Conservation (phyloP, 1,140 invertebrate genomes). For the Vanessa tameamea region DNA sequence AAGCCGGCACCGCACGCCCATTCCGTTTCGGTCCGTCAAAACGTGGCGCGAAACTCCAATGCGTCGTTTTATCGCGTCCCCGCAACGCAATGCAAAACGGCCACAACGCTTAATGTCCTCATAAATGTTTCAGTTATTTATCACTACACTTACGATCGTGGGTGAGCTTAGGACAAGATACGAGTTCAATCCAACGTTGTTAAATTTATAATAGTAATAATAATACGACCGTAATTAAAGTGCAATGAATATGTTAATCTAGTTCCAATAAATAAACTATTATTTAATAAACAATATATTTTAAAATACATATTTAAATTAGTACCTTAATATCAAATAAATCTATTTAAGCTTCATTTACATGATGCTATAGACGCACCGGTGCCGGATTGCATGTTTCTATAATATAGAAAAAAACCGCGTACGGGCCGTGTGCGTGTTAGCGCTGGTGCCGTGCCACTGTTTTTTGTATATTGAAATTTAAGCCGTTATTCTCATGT, state of each 20-base stretch:
- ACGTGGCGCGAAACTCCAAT: conserved; percentile 51
- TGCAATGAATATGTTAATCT: neutral
- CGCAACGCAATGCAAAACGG: conserved; percentile 51
- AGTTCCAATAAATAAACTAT: neutral
- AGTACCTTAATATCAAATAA: neutral
- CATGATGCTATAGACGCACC: too few species aligned
- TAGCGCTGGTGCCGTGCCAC: too few species aligned
- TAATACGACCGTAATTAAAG: conserved; percentile 28
- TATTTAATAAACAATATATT: too few species aligned
- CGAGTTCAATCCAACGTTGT: conserved; percentile 22
- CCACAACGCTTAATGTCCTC: conserved; percentile 56
- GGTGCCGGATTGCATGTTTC: too few species aligned
- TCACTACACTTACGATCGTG: conserved; percentile 42
- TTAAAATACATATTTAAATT: neutral
- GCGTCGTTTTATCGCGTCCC: conserved; percentile 55
- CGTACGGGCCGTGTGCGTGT: too few species aligned
- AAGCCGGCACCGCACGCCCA: conserved; percentile 40
- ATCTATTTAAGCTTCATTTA: too few species aligned
- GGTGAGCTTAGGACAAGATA: conserved; percentile 37
- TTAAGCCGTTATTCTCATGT: too few species aligned
- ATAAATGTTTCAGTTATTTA: conserved; percentile 62
- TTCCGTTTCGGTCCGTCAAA: conserved; percentile 57
- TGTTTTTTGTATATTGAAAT: too few species aligned
- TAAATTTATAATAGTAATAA: conserved; percentile 26
- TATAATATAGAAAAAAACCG: too few species aligned